Conservation (phyloP, 2,113 vertebrate genomes). For the Cryptomyrus ogoouensis region DNA sequence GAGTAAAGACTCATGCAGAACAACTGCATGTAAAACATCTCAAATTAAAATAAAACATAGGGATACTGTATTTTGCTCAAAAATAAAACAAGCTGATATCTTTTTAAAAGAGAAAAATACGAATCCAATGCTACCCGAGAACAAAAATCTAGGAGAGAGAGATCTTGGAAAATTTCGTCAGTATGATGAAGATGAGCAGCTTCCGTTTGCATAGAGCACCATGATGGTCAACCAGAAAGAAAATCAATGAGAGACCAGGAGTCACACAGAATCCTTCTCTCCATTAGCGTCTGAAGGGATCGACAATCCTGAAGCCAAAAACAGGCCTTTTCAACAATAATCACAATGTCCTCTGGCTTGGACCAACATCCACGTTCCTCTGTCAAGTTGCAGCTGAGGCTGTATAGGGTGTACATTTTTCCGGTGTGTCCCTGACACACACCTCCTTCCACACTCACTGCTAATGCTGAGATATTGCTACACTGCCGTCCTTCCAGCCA, state of each 20-base stretch:
- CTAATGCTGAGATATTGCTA: neutral
- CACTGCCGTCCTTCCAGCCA: conserved; percentile 33
- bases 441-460: neutral
- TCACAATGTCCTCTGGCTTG: conserved; percentile 55
- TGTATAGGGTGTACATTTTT: neutral
- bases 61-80: conserved; percentile 47
- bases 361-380: conserved; percentile 33
- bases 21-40: conserved; percentile 20
- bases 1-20: conserved; percentile 17
- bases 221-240: neutral
- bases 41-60: conserved; percentile 38
- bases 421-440: neutral
- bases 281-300: conserved; percentile 47
- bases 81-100: conserved; percentile 43
- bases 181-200: conserved; percentile 17
- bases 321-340: conserved; percentile 42
- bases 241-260: neutral
- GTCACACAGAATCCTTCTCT: conserved; percentile 34
- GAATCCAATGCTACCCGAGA: conserved; percentile 1
- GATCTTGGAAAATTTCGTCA: conserved; percentile 23
- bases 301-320: conserved; percentile 44
- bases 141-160: conserved; percentile 32
- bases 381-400: conserved; percentile 11
- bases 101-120: conserved; percentile 34
- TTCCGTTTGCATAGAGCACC: conserved; percentile 25